These are phyloP conservation scores for Chymomyza fuscimana DNA, from an alignment of 2,888 invertebrate species.

Conservation along the genomic window DNA sequence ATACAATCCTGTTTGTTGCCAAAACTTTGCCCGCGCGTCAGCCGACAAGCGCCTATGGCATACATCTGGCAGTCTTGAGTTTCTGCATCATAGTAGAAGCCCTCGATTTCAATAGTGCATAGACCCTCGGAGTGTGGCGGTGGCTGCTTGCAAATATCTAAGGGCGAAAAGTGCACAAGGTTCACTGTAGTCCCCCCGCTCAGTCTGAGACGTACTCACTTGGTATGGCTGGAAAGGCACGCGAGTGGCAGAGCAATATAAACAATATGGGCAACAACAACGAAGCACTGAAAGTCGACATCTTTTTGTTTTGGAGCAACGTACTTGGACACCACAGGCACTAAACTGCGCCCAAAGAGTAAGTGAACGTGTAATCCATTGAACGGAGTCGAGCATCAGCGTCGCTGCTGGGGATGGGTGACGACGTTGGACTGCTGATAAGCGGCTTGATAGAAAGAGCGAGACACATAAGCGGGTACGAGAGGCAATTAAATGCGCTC, in stretches of 20 bases:
- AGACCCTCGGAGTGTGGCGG: slow-evolving; percentile 75
- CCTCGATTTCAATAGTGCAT: slow-evolving; percentile 77
- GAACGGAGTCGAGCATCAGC: background rate
- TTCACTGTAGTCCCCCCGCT: no score
- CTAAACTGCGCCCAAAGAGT: background rate
- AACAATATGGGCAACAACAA: slow-evolving; percentile 26
- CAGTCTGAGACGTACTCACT: slow-evolving; percentile 39
- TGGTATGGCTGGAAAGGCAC: slow-evolving; percentile 34
- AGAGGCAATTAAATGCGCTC: background rate
- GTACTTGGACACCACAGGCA: slow-evolving; percentile 9
- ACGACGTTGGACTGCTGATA: background rate
- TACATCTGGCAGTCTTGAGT: slow-evolving; percentile 71
- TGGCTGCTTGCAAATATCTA: slow-evolving; percentile 73
- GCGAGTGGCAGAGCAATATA: slow-evolving; percentile 16
- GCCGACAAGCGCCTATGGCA: slow-evolving; percentile 73
- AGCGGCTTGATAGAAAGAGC: background rate
- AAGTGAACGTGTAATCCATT: background rate
- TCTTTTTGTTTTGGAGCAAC: slow-evolving; percentile 17
- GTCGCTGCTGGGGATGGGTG: background rate
- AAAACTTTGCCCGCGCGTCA: slow-evolving; percentile 75
- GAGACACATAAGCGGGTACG: background rate
- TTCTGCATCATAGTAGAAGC: slow-evolving; percentile 74
- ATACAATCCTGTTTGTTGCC: slow-evolving; percentile 74
- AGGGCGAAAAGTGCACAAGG: no score
- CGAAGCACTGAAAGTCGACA: slow-evolving; percentile 32